A percentile compares a stretch with the other conserved stretches of the same genome.
These are phyloP conservation scores for Paragorgia papillata DNA, from an alignment of 92 coral and sea anemone genomes.

Conservation along the genomic window DNA sequence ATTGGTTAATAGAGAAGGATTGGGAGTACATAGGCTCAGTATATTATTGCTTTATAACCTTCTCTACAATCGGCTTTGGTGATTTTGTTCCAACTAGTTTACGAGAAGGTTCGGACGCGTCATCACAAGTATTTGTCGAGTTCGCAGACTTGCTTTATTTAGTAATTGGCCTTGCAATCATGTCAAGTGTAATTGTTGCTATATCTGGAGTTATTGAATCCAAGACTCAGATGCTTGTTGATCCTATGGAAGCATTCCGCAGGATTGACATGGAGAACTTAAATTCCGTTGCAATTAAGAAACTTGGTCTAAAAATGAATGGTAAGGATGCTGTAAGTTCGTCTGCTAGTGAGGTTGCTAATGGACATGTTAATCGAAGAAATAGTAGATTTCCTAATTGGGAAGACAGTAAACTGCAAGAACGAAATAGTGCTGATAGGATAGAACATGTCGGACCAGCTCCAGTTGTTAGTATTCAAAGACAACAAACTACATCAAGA, in stretches of 20 bases:
- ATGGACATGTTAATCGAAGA: slow-evolving; percentile 12
- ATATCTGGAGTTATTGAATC: slow-evolving; percentile 96
- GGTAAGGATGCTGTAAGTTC: not conserved
- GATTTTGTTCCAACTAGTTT: slow-evolving; percentile 76
- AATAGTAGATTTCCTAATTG: slow-evolving; percentile 28
- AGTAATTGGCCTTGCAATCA: slow-evolving; percentile 94
- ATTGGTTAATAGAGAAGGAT: slow-evolving; percentile 51
- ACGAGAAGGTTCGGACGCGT: slow-evolving; percentile 8
- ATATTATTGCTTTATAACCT: slow-evolving; percentile 88
- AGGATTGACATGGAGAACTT: slow-evolving; percentile 78
- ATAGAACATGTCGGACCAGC: slow-evolving; percentile 43
- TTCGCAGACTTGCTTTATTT: slow-evolving; percentile 84
- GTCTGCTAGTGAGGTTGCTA: slow-evolving; percentile 21
- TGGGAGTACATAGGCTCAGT: slow-evolving; percentile 84
- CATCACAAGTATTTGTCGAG: slow-evolving; percentile 65
- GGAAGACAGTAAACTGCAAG: slow-evolving; percentile 24
- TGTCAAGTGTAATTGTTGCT: slow-evolving; percentile 97
- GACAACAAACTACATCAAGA: slow-evolving; percentile 18
- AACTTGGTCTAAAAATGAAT: slow-evolving; percentile 79
- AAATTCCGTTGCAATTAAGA: slow-evolving; percentile 85
- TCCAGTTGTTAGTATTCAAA: slow-evolving; percentile 30
- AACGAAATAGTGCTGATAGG: slow-evolving; percentile 31
- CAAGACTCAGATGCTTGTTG: slow-evolving; percentile 87
- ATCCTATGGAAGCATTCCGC: slow-evolving; percentile 86
- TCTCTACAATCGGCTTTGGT: slow-evolving; percentile 93